Evolutionary conservation across 2,888 invertebrate genomes (phyloP), one percentile per base, ranked within the genome.

Genomic region (Dascillus cervinus): DNA sequence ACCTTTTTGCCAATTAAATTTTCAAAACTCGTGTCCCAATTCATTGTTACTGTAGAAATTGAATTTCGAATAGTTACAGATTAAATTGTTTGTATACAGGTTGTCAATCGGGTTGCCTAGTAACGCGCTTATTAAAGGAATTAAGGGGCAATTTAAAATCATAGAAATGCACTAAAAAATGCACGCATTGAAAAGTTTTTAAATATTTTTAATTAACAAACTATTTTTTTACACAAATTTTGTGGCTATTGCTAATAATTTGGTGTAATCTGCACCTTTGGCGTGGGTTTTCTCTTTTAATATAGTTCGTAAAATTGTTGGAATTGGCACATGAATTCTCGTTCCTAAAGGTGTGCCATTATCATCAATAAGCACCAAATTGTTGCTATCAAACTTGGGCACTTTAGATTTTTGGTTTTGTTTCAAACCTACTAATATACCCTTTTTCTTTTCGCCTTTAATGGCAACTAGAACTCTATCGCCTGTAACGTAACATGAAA

Each of bases 361-460:
- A 53, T 97, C 94, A 55, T 97, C 95, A 22, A 99, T 84, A 1
- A 98, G 69, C 1, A 98, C 97, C 31, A 97, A 67, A 66, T 98
- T 98, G 60, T 97, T 97, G 53, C 83, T 87, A 62, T 97, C 96
- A 62, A 88, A 92, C 58, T 84, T 84, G 0, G 96, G 95, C 19
- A 90, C 73, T 62, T 84, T 82, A 0, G 79, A 64, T 32, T 73
- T 73, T 60, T 94, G 94, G 29, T 75, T 79, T 55, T 87, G 85
- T 56, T 85, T 89, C 26, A 89, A 67, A 0, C 96, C 96, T 2
- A 91, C 90, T 13, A 92, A 70, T 40, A 92, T 86, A 3, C 83
- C 96, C 58, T 88, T 89, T 58, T 90, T 92, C 75, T 90, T 96
- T 62, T 95, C 83, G 3, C 96, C 96, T 64, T 87, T 88, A 39